Percentiles rank a stretch among this genome's conserved stretches.
phyloP scores from a whole-genome alignment of 92 coral and sea anemone genomes.

The Phenganax subtilis region DNA sequence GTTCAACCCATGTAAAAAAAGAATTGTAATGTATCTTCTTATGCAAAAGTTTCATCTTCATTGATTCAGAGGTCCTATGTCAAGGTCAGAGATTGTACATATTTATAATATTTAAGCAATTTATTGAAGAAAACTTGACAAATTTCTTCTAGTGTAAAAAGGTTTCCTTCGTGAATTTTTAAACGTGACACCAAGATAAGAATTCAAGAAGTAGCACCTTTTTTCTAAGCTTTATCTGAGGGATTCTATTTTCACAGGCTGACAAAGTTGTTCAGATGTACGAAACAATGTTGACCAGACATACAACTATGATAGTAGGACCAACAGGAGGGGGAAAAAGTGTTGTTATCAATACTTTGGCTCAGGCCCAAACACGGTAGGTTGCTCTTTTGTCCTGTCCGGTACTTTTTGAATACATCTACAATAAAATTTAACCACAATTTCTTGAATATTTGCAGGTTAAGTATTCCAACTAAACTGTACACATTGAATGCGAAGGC shows the following conservation, averaged over 20 bases:
- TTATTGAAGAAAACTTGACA: no score
- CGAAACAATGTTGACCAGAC: slow-evolving; percentile 98
- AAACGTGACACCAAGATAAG: no score
- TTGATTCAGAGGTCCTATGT: no score
- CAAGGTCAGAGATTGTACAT: no score
- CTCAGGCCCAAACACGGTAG: slow-evolving; percentile 98
- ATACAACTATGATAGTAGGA: slow-evolving; percentile 99
- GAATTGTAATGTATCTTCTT: no score
- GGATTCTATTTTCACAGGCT: slow-evolving; percentile 53
- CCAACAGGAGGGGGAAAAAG: slow-evolving; percentile 99
- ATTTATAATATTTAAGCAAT: no score
- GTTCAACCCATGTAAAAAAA: no score
- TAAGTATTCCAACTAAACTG: slow-evolving; percentile 83
- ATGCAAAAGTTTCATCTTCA: no score
- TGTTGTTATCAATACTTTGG: slow-evolving; percentile 91
- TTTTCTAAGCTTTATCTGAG: no score
- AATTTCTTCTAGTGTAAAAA: no score
- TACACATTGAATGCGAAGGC: slow-evolving; percentile 94
- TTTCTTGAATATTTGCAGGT: slow-evolving; percentile 48
- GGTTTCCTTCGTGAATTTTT: no score
- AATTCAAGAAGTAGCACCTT: background rate
- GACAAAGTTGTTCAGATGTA: slow-evolving; percentile 99
- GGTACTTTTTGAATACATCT: no score
- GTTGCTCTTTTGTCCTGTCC: background rate
- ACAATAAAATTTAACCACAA: background rate